Conservation (phyloP, 1,140 invertebrate species). For the Whitmania pigra region DNA sequence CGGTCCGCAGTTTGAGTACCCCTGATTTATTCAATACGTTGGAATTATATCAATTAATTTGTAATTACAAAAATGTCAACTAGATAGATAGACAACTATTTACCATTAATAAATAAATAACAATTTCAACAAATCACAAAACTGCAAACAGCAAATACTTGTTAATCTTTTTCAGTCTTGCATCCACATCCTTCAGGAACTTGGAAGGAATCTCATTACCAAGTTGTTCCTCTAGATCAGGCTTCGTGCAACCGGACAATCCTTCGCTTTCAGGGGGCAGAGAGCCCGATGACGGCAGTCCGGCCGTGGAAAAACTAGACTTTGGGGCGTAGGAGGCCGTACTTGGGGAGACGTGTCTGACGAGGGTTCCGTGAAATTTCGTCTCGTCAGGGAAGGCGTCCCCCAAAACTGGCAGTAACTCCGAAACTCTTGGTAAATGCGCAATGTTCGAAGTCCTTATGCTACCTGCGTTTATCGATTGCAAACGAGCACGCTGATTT, state of each 20-base stretch:
- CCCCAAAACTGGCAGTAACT: too few relatives aligned
- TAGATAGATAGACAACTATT: neutral
- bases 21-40: too few relatives aligned
- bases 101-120: neutral
- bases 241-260: neutral
- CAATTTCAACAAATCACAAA: neutral
- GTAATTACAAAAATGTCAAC: neutral
- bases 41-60: neutral
- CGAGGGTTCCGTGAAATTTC: too few relatives aligned
- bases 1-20: too few relatives aligned
- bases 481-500: too few relatives aligned
- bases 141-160: neutral
- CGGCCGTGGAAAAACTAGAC: neutral
- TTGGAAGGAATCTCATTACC: too few relatives aligned
- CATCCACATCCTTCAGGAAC: slow-evolving; percentile 3
- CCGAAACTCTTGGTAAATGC: too few relatives aligned
- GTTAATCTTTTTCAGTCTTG: neutral
- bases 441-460: too few relatives aligned
- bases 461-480: too few relatives aligned
- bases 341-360: neutral
- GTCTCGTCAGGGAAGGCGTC: too few relatives aligned
- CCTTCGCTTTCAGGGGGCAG: neutral
- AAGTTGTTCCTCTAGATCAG: too few relatives aligned
- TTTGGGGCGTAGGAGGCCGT: neutral
- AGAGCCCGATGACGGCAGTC: neutral